These are phyloP conservation scores for Danaus melanippus DNA, from an alignment of 1,140 invertebrate species.

Conservation along the genomic window DNA sequence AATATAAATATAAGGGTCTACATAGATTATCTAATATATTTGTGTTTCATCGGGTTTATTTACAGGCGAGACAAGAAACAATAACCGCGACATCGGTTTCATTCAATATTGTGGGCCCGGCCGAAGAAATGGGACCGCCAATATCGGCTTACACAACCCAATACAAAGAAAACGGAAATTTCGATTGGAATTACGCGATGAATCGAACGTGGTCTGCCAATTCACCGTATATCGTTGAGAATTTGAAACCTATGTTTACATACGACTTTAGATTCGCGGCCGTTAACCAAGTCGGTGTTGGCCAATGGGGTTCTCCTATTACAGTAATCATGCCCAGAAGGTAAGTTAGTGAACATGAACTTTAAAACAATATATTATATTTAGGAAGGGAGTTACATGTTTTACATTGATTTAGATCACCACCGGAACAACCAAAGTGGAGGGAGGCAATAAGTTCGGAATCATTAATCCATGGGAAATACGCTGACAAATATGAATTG, in stretches of 20 bases:
- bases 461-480: constrained; percentile 69
- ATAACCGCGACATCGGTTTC: constrained; percentile 88
- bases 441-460: constrained; percentile 53
- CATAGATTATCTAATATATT: constrained; percentile 2
- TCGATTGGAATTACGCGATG: constrained; percentile 77
- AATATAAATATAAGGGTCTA: constrained; percentile 1
- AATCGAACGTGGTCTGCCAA: constrained; percentile 84
- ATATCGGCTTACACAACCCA: constrained; percentile 80
- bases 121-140: constrained; percentile 81
- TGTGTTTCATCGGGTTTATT: constrained; percentile 33
- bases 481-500: constrained; percentile 83
- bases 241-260: constrained; percentile 81
- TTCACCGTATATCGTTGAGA: constrained; percentile 85
- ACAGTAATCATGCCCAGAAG: constrained; percentile 73
- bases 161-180: constrained; percentile 80
- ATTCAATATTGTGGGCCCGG: constrained; percentile 82
- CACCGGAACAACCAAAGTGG: constrained; percentile 65
- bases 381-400: neutral
- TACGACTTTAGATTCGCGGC: constrained; percentile 91
- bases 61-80: constrained; percentile 75
- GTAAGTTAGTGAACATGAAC: constrained; percentile 26
- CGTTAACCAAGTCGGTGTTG: constrained; percentile 85
- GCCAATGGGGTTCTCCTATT: constrained; percentile 77
- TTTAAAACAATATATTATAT: neutral
- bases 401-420: constrained; percentile 35